Conservation (phyloP, 2,113 vertebrate genomes). For the Cricetomys ansorgei region DNA sequence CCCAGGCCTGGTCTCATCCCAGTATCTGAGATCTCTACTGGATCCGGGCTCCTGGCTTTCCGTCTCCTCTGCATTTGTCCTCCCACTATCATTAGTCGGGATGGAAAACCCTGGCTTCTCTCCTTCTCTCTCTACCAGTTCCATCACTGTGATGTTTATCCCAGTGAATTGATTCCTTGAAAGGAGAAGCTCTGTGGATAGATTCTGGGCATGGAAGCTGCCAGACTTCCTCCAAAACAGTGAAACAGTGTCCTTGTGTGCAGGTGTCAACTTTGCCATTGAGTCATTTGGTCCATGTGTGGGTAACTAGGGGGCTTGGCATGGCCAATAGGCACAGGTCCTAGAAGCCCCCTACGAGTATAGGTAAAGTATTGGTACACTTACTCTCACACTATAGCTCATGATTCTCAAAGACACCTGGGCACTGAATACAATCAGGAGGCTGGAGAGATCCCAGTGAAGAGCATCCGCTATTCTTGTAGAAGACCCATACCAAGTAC, state of each 20-base stretch:
- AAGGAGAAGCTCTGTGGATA: background rate
- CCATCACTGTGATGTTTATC: background rate
- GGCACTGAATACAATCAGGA: background rate
- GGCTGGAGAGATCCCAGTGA: background rate
- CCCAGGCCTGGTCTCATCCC: background rate
- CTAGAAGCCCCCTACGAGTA: background rate
- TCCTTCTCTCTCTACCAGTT: accelerated
- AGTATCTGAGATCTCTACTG: background rate
- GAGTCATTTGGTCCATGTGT: background rate
- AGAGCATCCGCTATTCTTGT: background rate
- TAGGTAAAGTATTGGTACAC: background rate
- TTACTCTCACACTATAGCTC: background rate
- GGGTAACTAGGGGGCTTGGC: background rate
- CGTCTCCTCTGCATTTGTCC: background rate
- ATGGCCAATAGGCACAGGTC: background rate
- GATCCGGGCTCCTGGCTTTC: background rate
- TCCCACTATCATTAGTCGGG: background rate
- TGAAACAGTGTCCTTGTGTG: too few species aligned
- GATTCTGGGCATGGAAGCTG: background rate
- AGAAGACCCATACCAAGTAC: background rate
- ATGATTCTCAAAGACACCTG: background rate
- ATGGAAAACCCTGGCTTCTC: background rate
- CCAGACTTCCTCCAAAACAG: background rate
- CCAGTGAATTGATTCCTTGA: background rate
- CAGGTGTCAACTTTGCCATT: background rate